phyloP scores from a whole-genome alignment of 2,113 vertebrate genomes.

The Hepsetus odoe region DNA sequence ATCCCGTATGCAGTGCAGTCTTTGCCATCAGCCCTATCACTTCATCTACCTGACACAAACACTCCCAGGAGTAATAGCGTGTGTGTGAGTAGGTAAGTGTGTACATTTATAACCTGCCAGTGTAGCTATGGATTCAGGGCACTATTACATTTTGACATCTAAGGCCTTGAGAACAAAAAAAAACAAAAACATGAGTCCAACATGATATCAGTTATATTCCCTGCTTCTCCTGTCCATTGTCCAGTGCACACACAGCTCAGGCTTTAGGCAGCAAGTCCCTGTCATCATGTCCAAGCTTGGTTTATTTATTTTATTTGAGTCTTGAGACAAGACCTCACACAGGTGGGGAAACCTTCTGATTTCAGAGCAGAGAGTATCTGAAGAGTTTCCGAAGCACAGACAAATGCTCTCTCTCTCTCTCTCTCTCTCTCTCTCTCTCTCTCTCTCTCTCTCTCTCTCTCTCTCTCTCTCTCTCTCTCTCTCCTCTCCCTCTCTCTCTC shows the following conservation, averaged over 20 bases:
- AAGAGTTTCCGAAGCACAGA: constrained; percentile 24
- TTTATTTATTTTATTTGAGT: constrained; percentile 48
- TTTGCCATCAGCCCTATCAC: neutral
- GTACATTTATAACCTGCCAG: neutral
- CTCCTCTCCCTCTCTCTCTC: neutral
- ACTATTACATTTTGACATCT: neutral
- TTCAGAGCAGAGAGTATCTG: constrained; percentile 55
- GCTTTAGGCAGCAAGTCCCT: constrained; percentile 22
- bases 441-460: constrained; percentile 10
- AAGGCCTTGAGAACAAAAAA: neutral
- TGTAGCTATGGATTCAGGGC: neutral
- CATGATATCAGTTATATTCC: neutral
- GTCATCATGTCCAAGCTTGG: constrained; percentile 22
- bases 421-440: neutral
- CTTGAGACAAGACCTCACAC: constrained; percentile 41
- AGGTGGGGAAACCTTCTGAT: constrained; percentile 57
- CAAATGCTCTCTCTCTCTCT: neutral
- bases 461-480: neutral
- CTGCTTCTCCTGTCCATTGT: neutral
- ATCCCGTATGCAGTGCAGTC: neutral
- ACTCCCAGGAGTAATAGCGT: neutral
- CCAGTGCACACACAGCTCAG: neutral
- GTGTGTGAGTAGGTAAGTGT: neutral
- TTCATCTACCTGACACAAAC: neutral
- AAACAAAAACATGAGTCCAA: neutral